Base-by-base conservation (phyloP, 2,797 vertebrate genomes). In the Gambelia wislizenii region DNA sequence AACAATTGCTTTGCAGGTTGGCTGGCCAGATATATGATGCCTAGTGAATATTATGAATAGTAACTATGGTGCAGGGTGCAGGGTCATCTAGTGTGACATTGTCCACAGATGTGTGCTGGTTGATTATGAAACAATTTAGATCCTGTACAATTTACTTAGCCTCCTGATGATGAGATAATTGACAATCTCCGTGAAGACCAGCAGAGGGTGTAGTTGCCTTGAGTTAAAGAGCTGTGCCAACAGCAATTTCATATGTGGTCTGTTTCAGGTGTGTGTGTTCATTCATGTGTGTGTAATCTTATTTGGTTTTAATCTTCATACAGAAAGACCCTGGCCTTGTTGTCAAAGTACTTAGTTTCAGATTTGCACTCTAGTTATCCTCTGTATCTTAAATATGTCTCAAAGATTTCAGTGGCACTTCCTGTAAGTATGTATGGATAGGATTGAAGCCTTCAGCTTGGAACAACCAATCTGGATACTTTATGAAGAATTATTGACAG, bases 171-270 rank as follows among this genome's bases (percentile, higher is more conserved):
- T 74, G 79, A 27, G 36, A 33, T 42, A 54, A 75, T 44, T 42
- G 61, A 25, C 59, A 67, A 33, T 67, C 75, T 84, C 27, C 27
- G n/a, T 44, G 10, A 77, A 61, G 10, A 33, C 82, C 91, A 85
- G 85, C 49, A 89, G 91, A 91, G 76, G 88, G 85, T 69, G 86
- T 6, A 39, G 69, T 89, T 87, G 70, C 20, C 61, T 70, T 59
- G 70, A 80, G 59, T 81, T 81, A 72, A 39, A 30, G 10, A 22
- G 27, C 6, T 69, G 16, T 13, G 4, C 5, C 22, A 2, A 5
- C 27, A n/a, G 47, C 44, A 49, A 27, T 69, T 70, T 49, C 36
- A 0, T 14, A 59, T 78, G 39, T 44, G 44, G 36, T 61, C 44
- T 59, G 2, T 72, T 78, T 67, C 30, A 13, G 12, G 8, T 64